Evolutionary conservation across 2,113 vertebrate genomes (phyloP), one percentile per base, ranked within the genome.

Genomic region (Sturnira hondurensis): DNA sequence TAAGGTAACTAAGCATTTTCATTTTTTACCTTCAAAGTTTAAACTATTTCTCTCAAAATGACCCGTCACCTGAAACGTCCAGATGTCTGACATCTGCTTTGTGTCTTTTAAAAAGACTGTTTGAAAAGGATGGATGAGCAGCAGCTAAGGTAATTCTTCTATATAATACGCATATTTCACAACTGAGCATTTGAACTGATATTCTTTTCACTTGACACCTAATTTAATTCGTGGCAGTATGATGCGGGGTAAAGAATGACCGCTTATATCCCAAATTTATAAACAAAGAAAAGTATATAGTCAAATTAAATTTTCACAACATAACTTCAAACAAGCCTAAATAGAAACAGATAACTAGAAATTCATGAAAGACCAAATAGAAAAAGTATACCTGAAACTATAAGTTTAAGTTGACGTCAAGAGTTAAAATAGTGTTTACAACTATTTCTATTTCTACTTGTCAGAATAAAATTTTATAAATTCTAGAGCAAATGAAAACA

Each of bases 61-160:
- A 58, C 15, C 43, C 91, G 31, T 86, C 68, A 74, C 4, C 16
- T 80, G 54, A 93, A 91, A 65, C 11, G 47, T 50, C n/a, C 89
- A 94, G 63, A 63, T 84, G 68, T 56, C 61, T 80, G 31, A 83
- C 52, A 94, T 78, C 61, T 91, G 67, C 31, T 93, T 61, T 95
- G 20, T 76, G 15, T 95, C 86, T 96, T 96, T 86, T 96, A 45
- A 65, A 97, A 95, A 86, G 56, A 63, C n/a, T 47, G 36, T 43
- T 89, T 65, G n/a, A 89, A 93, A 89, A 87, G 93, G 74, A 96
- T 47, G 83, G 67, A 95, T 84, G 87, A 71, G 68, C 20, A 86
- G 2, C 31, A 78, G 82, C 52, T 63, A 61, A 91, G 33, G 33
- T 61, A 96, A 94, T 71, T 94, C 38, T 91, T 68, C 45, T 74